Conservation (phyloP, 2,113 vertebrate genomes). For the Eira barbara region DNA sequence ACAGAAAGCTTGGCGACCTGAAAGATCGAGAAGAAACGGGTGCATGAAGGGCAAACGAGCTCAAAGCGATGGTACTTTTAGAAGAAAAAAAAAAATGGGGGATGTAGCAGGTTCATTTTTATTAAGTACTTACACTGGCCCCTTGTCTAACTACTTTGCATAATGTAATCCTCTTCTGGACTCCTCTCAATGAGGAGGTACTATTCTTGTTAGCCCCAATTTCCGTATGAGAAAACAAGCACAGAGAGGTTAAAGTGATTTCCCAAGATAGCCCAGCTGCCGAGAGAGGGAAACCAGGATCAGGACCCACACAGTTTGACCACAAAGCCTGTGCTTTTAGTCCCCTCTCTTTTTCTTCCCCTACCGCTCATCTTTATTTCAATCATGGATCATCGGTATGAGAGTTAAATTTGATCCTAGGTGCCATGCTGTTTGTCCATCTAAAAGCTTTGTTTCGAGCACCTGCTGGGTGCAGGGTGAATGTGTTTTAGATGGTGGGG, state of each 20-base stretch:
- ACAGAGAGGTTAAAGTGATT: neutral
- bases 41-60: neutral
- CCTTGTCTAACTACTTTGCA: neutral
- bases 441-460: neutral
- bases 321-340: neutral
- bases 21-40: neutral
- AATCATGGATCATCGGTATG: neutral
- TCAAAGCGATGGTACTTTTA: neutral
- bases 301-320: neutral
- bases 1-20: neutral
- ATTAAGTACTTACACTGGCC: neutral
- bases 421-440: neutral
- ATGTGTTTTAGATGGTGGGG: neutral
- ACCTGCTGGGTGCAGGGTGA: neutral
- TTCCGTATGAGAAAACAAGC: constrained; percentile 7
- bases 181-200: neutral
- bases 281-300: neutral
- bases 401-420: neutral
- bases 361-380: neutral
- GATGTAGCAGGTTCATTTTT: neutral
- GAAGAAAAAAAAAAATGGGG: neutral
- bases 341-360: neutral
- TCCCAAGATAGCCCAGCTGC: neutral
- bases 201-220: neutral
- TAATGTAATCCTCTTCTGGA: neutral